These are phyloP conservation scores for Chitala chitala DNA, from an alignment of 2,113 vertebrate species.

Conservation along the genomic window DNA sequence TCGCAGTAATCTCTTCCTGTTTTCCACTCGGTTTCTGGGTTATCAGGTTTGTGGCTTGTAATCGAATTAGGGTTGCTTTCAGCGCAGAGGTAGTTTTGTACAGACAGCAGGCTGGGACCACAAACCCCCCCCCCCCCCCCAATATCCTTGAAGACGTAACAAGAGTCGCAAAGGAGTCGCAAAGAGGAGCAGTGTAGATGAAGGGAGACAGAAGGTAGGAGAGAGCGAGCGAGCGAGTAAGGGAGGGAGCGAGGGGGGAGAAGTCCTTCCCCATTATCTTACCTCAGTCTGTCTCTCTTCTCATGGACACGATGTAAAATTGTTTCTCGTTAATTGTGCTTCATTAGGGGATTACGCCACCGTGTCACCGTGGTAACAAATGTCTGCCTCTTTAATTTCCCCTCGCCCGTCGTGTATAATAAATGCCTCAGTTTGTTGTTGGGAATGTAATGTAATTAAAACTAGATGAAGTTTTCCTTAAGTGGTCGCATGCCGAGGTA, in stretches of 20 bases:
- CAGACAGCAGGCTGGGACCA: conserved; percentile 52
- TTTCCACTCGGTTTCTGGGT: conserved; percentile 67
- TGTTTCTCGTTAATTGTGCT: conserved; percentile 57
- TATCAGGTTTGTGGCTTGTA: conserved; percentile 78
- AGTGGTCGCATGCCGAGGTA: conserved; percentile 54
- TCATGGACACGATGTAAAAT: conserved; percentile 59
- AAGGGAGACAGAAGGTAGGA: neutral
- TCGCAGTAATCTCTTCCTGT: conserved; percentile 82
- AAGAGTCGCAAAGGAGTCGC: conserved; percentile 44
- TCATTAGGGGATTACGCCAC: conserved; percentile 65
- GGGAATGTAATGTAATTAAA: conserved; percentile 67
- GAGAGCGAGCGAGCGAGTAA: conserved; percentile 9
- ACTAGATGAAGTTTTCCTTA: conserved; percentile 63
- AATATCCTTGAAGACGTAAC: conserved; percentile 75
- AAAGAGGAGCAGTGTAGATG: conserved; percentile 18
- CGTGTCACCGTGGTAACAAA: conserved; percentile 63
- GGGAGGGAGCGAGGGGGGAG: conserved; percentile 40
- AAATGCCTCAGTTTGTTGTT: conserved; percentile 64
- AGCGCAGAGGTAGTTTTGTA: conserved; percentile 64
- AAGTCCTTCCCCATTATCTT: conserved; percentile 41
- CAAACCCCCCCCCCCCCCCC: too few species aligned
- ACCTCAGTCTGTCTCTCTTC: conserved; percentile 40
- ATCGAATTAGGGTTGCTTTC: conserved; percentile 83
- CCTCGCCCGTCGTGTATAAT: conserved; percentile 60
- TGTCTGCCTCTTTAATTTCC: conserved; percentile 53